Evolutionary conservation across 1,140 invertebrate species (phyloP).

Genomic region (Anastrepha ludens): DNA sequence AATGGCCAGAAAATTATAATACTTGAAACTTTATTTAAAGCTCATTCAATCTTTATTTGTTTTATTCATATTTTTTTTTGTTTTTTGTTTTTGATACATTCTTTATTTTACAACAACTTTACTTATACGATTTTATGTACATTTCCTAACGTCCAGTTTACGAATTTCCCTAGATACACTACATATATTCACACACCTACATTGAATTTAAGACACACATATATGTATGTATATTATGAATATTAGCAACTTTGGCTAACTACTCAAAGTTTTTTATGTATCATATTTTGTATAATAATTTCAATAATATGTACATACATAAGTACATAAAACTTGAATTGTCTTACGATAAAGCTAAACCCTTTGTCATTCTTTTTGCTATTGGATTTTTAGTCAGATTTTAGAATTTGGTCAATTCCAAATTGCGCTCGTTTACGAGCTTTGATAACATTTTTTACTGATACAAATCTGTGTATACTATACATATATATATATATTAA

Average conservation of each 20-base stretch:
- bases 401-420: slow-evolving; percentile 17
- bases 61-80: slow-evolving; percentile 13
- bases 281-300: not conserved
- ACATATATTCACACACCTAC: not conserved
- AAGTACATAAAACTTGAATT: not conserved
- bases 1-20: too few relatives aligned
- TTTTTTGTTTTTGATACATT: not conserved
- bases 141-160: not conserved
- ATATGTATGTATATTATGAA: too few relatives aligned
- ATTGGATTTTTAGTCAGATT: not conserved
- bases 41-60: slow-evolving; percentile 4
- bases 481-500: not conserved
- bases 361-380: not conserved
- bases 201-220: not conserved
- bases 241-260: not conserved
- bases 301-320: not conserved
- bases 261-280: not conserved
- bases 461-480: not conserved
- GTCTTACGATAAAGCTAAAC: slow-evolving; percentile 19
- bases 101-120: slow-evolving; percentile 7
- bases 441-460: not conserved
- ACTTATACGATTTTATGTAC: not conserved
- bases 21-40: not conserved
- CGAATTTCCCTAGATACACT: not conserved
- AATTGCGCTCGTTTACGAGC: not conserved